Evolutionary conservation across 2,797 vertebrate genomes (phyloP).

Genomic region (Xiphorhynchus erythropygius): DNA sequence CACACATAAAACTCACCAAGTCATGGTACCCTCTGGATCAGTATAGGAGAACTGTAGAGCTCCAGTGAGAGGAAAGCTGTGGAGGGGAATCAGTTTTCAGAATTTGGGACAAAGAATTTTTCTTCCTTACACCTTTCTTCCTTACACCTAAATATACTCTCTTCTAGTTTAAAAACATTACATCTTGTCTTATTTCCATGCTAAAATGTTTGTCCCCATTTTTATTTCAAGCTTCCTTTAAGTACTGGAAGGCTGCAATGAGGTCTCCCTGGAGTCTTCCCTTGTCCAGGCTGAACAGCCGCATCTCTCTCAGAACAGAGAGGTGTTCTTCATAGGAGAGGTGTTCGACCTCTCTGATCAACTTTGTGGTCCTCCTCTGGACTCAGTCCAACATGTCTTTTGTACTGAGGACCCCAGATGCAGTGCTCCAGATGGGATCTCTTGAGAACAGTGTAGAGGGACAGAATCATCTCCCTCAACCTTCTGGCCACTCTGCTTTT

Average conservation of each 20-base stretch:
- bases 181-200: not conserved
- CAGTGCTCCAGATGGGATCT: not conserved
- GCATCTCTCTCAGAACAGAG: not conserved
- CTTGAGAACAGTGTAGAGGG: not conserved
- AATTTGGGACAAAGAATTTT: not conserved
- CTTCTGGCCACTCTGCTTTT: accelerated
- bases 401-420: not conserved
- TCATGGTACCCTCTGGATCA: not conserved
- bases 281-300: not conserved
- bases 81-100: not conserved
- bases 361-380: not conserved
- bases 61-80: not conserved
- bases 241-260: not conserved
- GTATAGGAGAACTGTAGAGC: not conserved
- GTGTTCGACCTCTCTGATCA: accelerated
- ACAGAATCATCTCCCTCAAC: accelerated
- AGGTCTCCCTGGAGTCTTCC: not conserved
- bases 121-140: not conserved
- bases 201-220: not conserved
- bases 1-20: not conserved
- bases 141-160: not conserved
- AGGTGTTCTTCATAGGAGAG: not conserved
- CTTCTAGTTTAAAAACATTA: not conserved
- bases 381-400: accelerated
- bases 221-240: not conserved